A percentile compares a stretch with the other conserved stretches of the same genome.
Evolutionary conservation across 2,113 vertebrate genomes (phyloP).

Genomic region (Hyperoodon ampullatus): DNA sequence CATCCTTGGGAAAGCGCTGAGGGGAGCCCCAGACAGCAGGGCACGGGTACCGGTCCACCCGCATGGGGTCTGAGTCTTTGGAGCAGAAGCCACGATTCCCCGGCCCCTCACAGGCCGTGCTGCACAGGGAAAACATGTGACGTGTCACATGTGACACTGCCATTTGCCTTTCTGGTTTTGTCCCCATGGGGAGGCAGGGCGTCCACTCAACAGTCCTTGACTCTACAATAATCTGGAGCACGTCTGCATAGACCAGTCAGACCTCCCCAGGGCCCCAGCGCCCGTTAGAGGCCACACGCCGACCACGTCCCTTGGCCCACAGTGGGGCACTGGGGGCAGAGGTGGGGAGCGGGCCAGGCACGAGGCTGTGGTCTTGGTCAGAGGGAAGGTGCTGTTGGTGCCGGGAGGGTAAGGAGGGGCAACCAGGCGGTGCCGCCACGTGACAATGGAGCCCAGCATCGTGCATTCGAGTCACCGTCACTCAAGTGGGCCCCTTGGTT

Average conservation of each 20-base stretch:
- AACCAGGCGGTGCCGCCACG: rapidly evolving
- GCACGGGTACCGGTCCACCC: background rate
- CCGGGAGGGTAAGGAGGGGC: background rate
- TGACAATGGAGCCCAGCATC: rapidly evolving
- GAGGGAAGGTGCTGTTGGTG: background rate
- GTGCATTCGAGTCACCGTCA: rapidly evolving
- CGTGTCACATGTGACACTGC: rapidly evolving
- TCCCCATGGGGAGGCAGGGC: background rate
- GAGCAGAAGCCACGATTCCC: rapidly evolving
- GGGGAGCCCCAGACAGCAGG: background rate
- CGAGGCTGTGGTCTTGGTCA: background rate
- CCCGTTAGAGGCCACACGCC: too few relatives aligned
- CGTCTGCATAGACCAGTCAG: background rate
- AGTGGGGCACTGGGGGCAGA: rapidly evolving
- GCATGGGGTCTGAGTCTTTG: background rate
- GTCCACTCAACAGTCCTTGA: background rate
- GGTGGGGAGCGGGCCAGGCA: rapidly evolving
- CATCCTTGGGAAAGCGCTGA: background rate
- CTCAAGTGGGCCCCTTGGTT: too few relatives aligned
- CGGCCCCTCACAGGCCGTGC: rapidly evolving
- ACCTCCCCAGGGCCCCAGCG: background rate
- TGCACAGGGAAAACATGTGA: background rate
- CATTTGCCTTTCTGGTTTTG: background rate
- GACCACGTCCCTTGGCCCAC: background rate
- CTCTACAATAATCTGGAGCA: background rate